Evolutionary conservation across 2,888 invertebrate species (phyloP).

Genomic region (Stenodema calcarata): DNA sequence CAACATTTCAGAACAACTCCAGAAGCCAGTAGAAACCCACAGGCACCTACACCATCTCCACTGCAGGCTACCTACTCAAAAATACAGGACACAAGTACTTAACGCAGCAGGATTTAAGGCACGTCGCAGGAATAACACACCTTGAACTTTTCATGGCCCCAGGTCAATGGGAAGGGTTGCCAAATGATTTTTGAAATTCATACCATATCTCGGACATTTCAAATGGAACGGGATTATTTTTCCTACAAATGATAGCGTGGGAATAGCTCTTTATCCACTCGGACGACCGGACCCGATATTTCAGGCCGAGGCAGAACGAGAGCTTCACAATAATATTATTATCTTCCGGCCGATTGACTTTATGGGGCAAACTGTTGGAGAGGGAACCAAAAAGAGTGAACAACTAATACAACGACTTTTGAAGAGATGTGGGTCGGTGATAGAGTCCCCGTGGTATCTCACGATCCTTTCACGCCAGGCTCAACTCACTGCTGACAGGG

Average conservation of each 20-base stretch:
- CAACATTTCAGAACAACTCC: no score
- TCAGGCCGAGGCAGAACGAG: neutral
- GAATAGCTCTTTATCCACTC: neutral
- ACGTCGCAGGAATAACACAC: no score
- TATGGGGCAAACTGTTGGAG: constrained; percentile 18
- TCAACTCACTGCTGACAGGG: constrained; percentile 1
- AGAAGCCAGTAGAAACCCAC: no score
- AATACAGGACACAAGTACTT: no score
- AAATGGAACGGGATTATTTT: no score
- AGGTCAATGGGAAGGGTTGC: no score
- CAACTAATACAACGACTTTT: constrained; percentile 22
- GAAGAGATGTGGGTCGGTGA: constrained; percentile 12
- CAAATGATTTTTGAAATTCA: no score
- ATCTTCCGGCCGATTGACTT: constrained; percentile 29
- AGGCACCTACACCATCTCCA: no score
- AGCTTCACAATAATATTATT: constrained; percentile 25
- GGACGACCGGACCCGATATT: neutral
- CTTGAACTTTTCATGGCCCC: no score
- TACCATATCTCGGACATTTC: no score
- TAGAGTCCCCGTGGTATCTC: neutral
- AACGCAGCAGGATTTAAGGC: no score
- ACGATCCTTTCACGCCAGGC: constrained; percentile 28
- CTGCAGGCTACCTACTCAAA: no score
- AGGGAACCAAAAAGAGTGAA: neutral
- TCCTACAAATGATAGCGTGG: neutral